Conservation (phyloP, 2,888 invertebrate species). For the Enoplolaimus lenunculus region DNA sequence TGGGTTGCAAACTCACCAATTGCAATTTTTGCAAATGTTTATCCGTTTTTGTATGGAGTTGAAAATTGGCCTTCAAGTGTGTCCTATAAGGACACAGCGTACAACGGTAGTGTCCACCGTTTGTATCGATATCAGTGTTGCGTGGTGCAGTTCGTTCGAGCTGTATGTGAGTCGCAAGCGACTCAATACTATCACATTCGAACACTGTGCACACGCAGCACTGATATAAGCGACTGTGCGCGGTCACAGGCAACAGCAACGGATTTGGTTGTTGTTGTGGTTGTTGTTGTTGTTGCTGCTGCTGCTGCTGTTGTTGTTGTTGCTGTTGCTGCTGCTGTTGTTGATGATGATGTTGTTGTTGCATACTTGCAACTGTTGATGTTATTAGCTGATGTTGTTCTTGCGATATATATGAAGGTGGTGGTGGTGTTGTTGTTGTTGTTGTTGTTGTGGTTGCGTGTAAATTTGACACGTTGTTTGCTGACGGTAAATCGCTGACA, state of each 20-base stretch:
- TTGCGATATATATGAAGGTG: too few species aligned
- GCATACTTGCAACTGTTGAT: too few species aligned
- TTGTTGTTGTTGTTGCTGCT: too few species aligned
- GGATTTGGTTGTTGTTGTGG: too few species aligned
- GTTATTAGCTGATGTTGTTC: too few species aligned
- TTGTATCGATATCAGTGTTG: slow-evolving; percentile 66
- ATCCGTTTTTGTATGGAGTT: slow-evolving; percentile 97
- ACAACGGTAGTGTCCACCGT: slow-evolving; percentile 84
- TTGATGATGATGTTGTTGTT: too few species aligned
- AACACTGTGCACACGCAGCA: slow-evolving; percentile 86
- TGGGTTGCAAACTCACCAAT: slow-evolving; percentile 62
- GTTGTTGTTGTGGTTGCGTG: too few species aligned
- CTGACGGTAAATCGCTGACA: too few species aligned
- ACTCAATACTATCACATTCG: slow-evolving; percentile 74
- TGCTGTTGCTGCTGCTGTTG: too few species aligned
- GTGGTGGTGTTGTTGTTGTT: too few species aligned
- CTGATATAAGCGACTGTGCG: slow-evolving; percentile 54
- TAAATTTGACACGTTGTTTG: too few species aligned
- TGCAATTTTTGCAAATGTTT: slow-evolving; percentile 93
- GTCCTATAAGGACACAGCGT: slow-evolving; percentile 96
- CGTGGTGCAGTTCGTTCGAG: slow-evolving; percentile 77
- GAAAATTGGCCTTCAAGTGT: slow-evolving; percentile 95
- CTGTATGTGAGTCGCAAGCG: slow-evolving; percentile 76
- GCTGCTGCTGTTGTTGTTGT: too few species aligned
- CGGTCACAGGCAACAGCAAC: slow-evolving; percentile 30